These are phyloP conservation scores for Acyrthosiphon pisum DNA, from an alignment of 1,140 invertebrate species.

Conservation along the genomic window DNA sequence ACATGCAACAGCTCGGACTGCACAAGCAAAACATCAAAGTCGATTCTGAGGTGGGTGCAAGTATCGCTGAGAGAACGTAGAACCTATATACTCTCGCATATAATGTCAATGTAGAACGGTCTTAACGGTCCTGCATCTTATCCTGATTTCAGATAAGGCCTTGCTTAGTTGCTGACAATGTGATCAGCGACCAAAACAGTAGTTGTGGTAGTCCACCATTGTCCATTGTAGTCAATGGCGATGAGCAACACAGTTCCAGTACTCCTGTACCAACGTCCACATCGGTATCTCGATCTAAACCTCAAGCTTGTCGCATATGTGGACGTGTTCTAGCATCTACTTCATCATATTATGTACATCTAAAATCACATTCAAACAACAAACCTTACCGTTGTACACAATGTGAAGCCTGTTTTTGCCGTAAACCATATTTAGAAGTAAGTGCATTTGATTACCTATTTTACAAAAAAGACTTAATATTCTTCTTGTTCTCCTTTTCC, in stretches of 20 bases:
- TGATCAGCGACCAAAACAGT: constrained; percentile 49
- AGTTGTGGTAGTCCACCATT: constrained; percentile 49
- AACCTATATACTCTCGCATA: too few species aligned
- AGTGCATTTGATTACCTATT: background rate
- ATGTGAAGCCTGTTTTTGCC: constrained; percentile 75
- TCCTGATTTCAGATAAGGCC: constrained; percentile 41
- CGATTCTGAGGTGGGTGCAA: constrained; percentile 10
- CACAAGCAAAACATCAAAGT: constrained; percentile 52
- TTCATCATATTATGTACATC: constrained; percentile 80
- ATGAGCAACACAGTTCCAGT: constrained; percentile 42
- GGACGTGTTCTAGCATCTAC: constrained; percentile 77
- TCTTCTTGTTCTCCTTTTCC: background rate
- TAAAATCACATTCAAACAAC: constrained; percentile 79
- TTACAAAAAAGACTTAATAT: background rate
- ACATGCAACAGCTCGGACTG: constrained; percentile 54
- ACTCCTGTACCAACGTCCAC: constrained; percentile 42
- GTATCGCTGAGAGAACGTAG: background rate
- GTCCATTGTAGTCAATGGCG: constrained; percentile 50
- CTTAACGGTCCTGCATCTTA: background rate
- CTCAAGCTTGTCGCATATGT: constrained; percentile 73
- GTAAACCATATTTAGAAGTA: constrained; percentile 76
- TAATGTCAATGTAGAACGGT: background rate
- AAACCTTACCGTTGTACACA: constrained; percentile 81
- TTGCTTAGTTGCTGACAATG: constrained; percentile 48
- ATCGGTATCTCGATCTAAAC: constrained; percentile 55